Conservation (phyloP, 2,888 invertebrate species). For the Scotopteryx bipunctaria region DNA sequence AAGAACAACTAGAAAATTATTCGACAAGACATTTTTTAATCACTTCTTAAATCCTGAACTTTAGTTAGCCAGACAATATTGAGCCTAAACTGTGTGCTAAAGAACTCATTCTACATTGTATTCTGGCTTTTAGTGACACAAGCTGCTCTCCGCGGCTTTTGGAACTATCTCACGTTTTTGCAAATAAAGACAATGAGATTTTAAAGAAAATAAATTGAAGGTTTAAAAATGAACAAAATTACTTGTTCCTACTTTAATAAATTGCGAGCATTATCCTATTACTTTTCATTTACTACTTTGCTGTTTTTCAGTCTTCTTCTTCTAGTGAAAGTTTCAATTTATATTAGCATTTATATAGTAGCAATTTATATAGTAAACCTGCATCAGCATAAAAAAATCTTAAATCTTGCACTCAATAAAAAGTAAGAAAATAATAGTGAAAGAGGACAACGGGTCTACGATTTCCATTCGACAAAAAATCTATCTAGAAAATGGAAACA, state of each 20-base stretch:
- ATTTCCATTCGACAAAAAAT: constrained; percentile 46
- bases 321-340: too few relatives aligned
- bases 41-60: not conserved
- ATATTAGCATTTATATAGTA: too few relatives aligned
- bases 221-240: too few relatives aligned
- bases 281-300: too few relatives aligned
- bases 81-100: not conserved
- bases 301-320: too few relatives aligned
- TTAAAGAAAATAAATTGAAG: constrained; percentile 35
- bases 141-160: constrained; percentile 25
- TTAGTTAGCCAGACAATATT: not conserved
- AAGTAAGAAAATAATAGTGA: constrained; percentile 41
- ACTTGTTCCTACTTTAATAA: too few relatives aligned
- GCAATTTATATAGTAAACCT: too few relatives aligned
- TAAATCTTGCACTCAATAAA: not conserved
- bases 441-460: constrained; percentile 29
- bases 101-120: not conserved
- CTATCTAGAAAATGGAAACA: constrained; percentile 53
- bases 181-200: constrained; percentile 42
- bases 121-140: not conserved
- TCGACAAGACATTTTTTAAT: too few relatives aligned
- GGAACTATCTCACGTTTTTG: constrained; percentile 46
- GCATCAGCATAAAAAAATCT: not conserved
- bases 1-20: too few relatives aligned
- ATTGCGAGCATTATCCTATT: not conserved